phyloP scores from a whole-genome alignment of 2,113 vertebrate genomes.

The Edolisoma coerulescens region DNA sequence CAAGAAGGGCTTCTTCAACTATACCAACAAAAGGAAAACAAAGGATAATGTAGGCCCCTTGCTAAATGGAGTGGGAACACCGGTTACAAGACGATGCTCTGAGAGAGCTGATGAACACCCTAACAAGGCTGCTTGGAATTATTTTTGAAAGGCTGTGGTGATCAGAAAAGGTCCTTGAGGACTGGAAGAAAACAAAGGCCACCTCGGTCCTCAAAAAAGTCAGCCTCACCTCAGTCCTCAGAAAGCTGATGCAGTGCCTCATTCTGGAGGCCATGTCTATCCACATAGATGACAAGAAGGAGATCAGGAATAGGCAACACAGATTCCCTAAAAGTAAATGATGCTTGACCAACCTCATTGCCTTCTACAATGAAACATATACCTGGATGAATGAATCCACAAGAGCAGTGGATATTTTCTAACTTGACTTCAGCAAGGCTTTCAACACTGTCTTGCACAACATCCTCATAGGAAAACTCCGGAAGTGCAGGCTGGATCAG shows the following conservation, averaged over 20 bases:
- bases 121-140: not conserved
- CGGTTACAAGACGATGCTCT: not conserved
- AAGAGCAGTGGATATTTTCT: not conserved
- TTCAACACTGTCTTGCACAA: not conserved
- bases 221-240: not conserved
- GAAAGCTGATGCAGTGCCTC: not conserved
- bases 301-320: not conserved
- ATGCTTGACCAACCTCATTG: not conserved
- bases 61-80: not conserved
- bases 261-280: not conserved
- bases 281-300: not conserved
- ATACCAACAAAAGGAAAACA: not conserved
- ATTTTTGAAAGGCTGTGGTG: not conserved
- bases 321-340: not conserved
- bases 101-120: not conserved
- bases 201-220: fast-evolving
- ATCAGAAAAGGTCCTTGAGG: not conserved
- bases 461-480: not conserved
- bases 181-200: not conserved
- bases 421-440: not conserved
- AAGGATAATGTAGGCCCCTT: not conserved
- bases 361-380: not conserved
- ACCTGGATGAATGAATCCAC: not conserved
- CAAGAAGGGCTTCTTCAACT: not conserved
- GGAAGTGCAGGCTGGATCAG: not conserved